A percentile compares a stretch with the other conserved stretches of the same genome.
Conservation (phyloP, 2,797 vertebrate genomes). For the Pantherophis vulpinus region DNA sequence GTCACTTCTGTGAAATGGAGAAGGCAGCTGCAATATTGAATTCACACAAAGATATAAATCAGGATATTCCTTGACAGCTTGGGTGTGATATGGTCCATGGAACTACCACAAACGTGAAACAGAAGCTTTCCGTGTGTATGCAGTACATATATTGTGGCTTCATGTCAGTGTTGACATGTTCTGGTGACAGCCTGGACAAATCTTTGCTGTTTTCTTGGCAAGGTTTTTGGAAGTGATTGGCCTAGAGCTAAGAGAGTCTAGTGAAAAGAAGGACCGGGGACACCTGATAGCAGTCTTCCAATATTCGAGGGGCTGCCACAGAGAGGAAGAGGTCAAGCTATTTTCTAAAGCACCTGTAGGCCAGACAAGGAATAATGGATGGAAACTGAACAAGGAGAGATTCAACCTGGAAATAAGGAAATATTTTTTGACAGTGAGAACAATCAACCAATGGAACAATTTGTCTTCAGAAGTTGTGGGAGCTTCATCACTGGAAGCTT, state of each 20-base stretch:
- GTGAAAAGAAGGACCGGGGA: too few species aligned
- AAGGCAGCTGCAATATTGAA: neutral
- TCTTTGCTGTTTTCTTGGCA: neutral
- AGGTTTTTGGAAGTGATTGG: neutral
- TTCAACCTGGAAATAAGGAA: too few species aligned
- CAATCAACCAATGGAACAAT: too few species aligned
- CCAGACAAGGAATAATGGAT: too few species aligned
- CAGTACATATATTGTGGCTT: neutral
- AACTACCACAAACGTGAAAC: neutral
- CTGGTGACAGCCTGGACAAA: neutral
- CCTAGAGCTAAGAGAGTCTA: neutral
- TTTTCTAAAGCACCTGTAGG: too few species aligned
- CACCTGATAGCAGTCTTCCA: too few species aligned
- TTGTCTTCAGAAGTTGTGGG: too few species aligned
- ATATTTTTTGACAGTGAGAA: too few species aligned
- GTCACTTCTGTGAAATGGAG: neutral
- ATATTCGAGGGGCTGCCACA: too few species aligned
- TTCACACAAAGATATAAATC: neutral
- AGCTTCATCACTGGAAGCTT: too few species aligned
- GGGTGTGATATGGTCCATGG: neutral
- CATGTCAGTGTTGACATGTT: neutral
- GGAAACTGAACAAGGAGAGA: too few species aligned
- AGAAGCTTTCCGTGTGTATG: neutral
- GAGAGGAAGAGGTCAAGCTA: too few species aligned
- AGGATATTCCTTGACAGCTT: neutral